Evolutionary conservation across 1,140 invertebrate genomes (phyloP).

Genomic region (Hylaeus volcanicus): DNA sequence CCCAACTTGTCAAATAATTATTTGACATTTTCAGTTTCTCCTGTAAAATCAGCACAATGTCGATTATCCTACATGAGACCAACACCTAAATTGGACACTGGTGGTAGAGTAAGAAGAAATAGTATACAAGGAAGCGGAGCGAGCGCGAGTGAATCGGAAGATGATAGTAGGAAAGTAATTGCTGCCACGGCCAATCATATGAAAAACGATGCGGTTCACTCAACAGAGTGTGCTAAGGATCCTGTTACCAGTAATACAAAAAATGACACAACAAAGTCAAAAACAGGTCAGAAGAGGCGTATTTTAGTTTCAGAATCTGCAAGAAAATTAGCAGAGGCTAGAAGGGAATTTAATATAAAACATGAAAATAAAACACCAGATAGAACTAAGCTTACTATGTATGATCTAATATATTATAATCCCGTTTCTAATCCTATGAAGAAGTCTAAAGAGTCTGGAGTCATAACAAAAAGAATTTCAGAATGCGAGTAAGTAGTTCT

Average conservation of each 20-base stretch:
- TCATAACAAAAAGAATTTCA: conserved; percentile 49
- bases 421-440: conserved; percentile 87
- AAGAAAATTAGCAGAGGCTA: conserved; percentile 81
- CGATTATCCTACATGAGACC: conserved; percentile 75
- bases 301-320: conserved; percentile 78
- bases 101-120: conserved; percentile 77
- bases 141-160: conserved; percentile 78
- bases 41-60: conserved; percentile 66
- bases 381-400: conserved; percentile 89
- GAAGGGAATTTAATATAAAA: conserved; percentile 82
- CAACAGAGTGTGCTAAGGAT: conserved; percentile 69
- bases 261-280: conserved; percentile 59
- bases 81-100: conserved; percentile 73
- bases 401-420: conserved; percentile 95
- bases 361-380: conserved; percentile 83
- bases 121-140: conserved; percentile 78
- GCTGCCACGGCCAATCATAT: conserved; percentile 64
- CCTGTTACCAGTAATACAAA: conserved; percentile 31
- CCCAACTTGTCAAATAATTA: not conserved
- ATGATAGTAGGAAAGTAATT: conserved; percentile 71
- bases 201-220: conserved; percentile 78
- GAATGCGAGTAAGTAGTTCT: conserved; percentile 79
- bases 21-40: conserved; percentile 51
- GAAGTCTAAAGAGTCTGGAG: conserved; percentile 56
- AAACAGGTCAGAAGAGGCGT: conserved; percentile 67